These are phyloP conservation scores for Melanotaenia trifasciata DNA, from an alignment of 2,797 vertebrate genomes.

Conservation along the genomic window DNA sequence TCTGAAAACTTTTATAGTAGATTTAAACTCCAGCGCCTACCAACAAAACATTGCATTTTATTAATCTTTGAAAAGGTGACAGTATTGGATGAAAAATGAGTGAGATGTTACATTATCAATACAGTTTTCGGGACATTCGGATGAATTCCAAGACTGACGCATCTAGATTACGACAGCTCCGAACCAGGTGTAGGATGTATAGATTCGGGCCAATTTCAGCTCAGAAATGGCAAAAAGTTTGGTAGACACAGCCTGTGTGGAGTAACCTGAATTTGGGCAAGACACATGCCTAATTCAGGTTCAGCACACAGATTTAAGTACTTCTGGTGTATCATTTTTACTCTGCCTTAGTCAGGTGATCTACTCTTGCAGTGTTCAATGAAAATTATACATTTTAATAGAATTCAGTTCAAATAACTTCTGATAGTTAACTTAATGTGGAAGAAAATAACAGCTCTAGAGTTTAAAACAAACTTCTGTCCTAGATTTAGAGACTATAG, in stretches of 20 bases:
- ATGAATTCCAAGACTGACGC: too few species aligned
- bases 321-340: not conserved
- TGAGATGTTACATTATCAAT: too few species aligned
- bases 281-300: not conserved
- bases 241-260: not conserved
- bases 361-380: not conserved
- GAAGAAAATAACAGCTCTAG: constrained; percentile 14
- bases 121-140: too few species aligned
- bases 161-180: too few species aligned
- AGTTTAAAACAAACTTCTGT: constrained; percentile 27
- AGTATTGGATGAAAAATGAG: too few species aligned
- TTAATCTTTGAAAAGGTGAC: too few species aligned
- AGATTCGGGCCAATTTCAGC: too few species aligned
- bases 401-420: not conserved
- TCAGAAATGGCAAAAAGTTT: not conserved
- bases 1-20: too few species aligned
- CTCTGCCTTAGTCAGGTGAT: not conserved
- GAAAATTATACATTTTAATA: not conserved
- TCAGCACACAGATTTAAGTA: not conserved
- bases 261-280: not conserved
- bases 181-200: too few species aligned
- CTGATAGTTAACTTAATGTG: too few species aligned
- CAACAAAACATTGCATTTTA: too few species aligned
- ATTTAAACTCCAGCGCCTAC: too few species aligned
- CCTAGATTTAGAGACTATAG: constrained; percentile 31